Conservation (phyloP, 2,113 vertebrate species). For the Oreochromis niloticus region DNA sequence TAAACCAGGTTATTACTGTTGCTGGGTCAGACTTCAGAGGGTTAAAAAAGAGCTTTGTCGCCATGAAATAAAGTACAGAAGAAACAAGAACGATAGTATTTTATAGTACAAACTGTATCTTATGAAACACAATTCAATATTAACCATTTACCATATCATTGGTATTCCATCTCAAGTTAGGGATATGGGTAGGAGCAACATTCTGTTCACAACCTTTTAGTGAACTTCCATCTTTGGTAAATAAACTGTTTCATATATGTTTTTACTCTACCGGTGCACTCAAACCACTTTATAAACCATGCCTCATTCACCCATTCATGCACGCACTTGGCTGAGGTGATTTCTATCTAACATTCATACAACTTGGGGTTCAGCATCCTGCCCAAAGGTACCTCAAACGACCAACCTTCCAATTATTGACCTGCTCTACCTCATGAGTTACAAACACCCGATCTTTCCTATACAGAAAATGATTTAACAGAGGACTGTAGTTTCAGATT, state of each 20-base stretch:
- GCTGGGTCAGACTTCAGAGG: neutral
- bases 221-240: neutral
- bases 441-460: neutral
- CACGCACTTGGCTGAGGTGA: neutral
- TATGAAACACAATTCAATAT: neutral
- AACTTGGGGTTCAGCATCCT: neutral
- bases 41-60: neutral
- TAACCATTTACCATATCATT: neutral
- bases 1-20: neutral
- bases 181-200: neutral
- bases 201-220: neutral
- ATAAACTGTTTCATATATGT: neutral
- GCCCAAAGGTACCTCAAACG: neutral
- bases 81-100: neutral
- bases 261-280: neutral
- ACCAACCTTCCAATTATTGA: neutral
- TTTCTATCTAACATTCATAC: neutral
- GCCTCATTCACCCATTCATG: neutral
- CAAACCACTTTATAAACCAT: neutral
- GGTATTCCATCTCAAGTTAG: neutral
- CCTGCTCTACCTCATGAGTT: neutral
- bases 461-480: neutral
- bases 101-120: neutral
- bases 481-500: neutral
- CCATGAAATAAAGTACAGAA: neutral